These are phyloP conservation scores for Strigops habroptila DNA, from an alignment of 2,113 vertebrate species.

Conservation along the genomic window DNA sequence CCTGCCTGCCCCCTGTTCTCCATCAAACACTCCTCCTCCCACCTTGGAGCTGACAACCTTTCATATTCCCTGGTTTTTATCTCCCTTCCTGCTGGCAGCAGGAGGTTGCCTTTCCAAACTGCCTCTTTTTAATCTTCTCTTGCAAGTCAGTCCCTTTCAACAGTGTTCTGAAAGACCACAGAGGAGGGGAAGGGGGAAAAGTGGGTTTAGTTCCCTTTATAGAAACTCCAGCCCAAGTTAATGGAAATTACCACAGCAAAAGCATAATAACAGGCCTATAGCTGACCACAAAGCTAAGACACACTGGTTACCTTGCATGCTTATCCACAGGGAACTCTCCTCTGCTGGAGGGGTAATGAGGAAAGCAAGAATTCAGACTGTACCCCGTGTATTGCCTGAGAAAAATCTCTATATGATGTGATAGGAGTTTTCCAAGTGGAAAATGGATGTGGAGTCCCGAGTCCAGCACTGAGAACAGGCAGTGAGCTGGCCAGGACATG, in stretches of 20 bases:
- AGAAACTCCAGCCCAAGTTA: not conserved
- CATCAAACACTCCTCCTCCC: not conserved
- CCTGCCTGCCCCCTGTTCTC: not conserved
- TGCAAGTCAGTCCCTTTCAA: not conserved
- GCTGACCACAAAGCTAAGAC: not conserved
- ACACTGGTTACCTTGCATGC: not conserved
- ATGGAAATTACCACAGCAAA: not conserved
- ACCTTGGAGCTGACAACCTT: not conserved
- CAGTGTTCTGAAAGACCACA: not conserved
- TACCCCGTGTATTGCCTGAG: not conserved
- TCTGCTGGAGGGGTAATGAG: not conserved
- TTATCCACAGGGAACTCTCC: not conserved
- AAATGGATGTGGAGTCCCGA: accelerated
- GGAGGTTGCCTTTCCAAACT: not conserved
- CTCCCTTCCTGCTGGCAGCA: not conserved
- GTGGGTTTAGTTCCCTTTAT: not conserved
- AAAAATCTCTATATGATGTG: accelerated
- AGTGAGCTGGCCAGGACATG: not conserved
- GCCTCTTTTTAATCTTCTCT: not conserved
- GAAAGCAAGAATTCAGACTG: not conserved
- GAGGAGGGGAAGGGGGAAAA: not conserved
- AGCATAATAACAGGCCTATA: not conserved
- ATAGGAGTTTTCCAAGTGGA: not conserved
- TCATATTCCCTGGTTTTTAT: not conserved
- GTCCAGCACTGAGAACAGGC: not conserved